Percentiles rank a stretch among this genome's conserved stretches.
These are phyloP conservation scores for Sprattus sprattus DNA, from an alignment of 2,113 vertebrate species.

Conservation along the genomic window DNA sequence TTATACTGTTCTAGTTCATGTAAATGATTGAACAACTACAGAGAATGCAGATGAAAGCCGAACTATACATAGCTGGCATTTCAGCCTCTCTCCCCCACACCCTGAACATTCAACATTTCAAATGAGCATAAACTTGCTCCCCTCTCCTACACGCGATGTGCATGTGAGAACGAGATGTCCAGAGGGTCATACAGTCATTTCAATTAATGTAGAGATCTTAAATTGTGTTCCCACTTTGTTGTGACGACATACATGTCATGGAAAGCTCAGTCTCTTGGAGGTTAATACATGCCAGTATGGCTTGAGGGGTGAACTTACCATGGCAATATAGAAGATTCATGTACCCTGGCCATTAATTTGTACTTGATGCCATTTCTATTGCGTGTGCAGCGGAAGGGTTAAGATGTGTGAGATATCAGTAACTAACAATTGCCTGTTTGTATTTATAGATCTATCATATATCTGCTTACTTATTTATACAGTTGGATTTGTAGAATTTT, in stretches of 20 bases:
- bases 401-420: neutral
- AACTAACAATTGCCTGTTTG: neutral
- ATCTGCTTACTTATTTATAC: too few species aligned
- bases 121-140: neutral
- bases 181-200: neutral
- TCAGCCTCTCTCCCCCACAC: too few species aligned
- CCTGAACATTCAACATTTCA: neutral
- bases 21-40: neutral
- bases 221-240: neutral
- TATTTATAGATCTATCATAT: neutral
- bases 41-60: neutral
- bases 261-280: neutral
- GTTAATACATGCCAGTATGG: neutral
- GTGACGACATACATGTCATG: too few species aligned
- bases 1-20: neutral
- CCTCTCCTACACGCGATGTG: neutral
- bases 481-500: too few species aligned
- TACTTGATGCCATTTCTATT: neutral
- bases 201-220: neutral
- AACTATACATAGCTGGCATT: neutral
- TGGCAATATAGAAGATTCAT: neutral
- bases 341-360: neutral
- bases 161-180: neutral
- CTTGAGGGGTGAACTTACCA: neutral
- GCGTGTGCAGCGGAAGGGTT: neutral